Evolutionary conservation across 1,140 invertebrate species (phyloP).

Genomic region (Globodera rostochiensis): DNA sequence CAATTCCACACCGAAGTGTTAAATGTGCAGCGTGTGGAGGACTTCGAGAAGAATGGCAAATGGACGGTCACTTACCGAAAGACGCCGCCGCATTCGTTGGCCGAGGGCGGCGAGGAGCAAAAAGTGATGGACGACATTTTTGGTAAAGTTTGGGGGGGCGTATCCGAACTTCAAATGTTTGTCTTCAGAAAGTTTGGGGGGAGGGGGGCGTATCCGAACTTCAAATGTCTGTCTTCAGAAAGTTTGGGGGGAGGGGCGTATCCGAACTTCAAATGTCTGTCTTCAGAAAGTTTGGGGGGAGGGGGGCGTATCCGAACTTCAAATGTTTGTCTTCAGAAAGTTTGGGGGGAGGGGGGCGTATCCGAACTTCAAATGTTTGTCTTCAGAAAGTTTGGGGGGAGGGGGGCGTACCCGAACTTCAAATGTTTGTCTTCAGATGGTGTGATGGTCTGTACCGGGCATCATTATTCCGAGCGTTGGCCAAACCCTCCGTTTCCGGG

Average conservation of each 20-base stretch:
- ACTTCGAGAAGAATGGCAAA: constrained; percentile 48
- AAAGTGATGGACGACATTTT: constrained; percentile 11
- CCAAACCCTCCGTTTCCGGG: constrained; percentile 58
- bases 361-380: neutral
- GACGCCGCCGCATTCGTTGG: neutral
- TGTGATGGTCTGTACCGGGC: constrained; percentile 62
- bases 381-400: constrained; percentile 64
- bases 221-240: constrained; percentile 62
- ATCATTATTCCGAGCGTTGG: constrained; percentile 55
- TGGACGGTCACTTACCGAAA: constrained; percentile 57
- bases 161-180: neutral
- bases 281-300: too few species aligned
- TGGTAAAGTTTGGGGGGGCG: neutral
- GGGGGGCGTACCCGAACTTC: neutral
- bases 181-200: too few species aligned
- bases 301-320: neutral
- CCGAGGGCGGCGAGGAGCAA: neutral
- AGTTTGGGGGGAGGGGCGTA: too few species aligned
- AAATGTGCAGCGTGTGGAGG: constrained; percentile 35
- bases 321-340: constrained; percentile 63
- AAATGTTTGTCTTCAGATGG: constrained; percentile 63
- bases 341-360: too few species aligned
- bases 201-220: neutral
- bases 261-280: neutral
- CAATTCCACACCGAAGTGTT: constrained; percentile 60